Percentiles rank a stretch among this genome's conserved stretches.
These are phyloP conservation scores for Gallinago paraguaiae DNA, from an alignment of 2,113 vertebrate genomes.

Conservation along the genomic window DNA sequence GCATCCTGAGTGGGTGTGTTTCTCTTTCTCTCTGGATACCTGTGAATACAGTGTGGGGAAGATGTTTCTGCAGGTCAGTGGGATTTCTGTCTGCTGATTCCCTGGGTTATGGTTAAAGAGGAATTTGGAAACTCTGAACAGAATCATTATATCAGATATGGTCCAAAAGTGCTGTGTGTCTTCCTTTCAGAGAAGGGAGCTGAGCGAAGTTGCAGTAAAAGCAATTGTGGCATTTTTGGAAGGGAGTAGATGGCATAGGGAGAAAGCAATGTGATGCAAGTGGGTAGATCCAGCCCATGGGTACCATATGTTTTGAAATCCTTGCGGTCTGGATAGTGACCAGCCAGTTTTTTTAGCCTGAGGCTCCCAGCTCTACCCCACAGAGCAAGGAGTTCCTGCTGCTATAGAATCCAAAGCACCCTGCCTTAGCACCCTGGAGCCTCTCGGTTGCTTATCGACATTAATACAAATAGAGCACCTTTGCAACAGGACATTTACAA, in stretches of 20 bases:
- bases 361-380: background rate
- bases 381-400: background rate
- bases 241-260: background rate
- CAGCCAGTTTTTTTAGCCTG: background rate
- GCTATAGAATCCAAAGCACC: background rate
- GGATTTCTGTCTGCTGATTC: background rate
- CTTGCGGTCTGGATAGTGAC: background rate
- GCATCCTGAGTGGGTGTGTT: background rate
- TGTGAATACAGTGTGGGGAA: background rate
- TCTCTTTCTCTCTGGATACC: background rate
- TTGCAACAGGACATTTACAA: background rate
- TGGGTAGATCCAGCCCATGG: background rate
- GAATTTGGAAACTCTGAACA: background rate
- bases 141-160: background rate
- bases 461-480: background rate
- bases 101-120: background rate
- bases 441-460: background rate
- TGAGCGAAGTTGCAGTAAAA: background rate
- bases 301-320: conserved; percentile 40
- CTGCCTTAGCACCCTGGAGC: background rate
- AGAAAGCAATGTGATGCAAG: conserved; percentile 31
- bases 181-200: background rate
- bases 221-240: conserved; percentile 14
- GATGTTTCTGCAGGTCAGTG: background rate
- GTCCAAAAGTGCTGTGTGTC: background rate